Percentiles rank a stretch among this genome's conserved stretches.
phyloP scores from a whole-genome alignment of 1,140 invertebrate genomes.

The Listronotus bonariensis region DNA sequence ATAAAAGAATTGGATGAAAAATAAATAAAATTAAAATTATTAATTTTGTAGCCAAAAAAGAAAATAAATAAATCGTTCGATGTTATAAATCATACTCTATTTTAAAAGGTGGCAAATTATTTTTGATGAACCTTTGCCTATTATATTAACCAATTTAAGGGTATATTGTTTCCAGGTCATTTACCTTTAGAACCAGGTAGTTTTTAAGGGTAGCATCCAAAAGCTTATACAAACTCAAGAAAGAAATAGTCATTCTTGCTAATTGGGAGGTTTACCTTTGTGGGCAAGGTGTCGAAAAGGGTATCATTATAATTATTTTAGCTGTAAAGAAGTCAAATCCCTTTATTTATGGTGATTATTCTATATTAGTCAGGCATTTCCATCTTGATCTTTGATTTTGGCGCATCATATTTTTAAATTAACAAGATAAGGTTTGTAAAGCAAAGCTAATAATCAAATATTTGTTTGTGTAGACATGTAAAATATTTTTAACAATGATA shows the following conservation, averaged over 20 bases:
- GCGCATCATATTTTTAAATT: constrained; percentile 31
- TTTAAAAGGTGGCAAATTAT: too few relatives aligned
- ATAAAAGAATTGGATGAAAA: too few relatives aligned
- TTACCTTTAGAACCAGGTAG: constrained; percentile 22
- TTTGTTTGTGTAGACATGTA: too few relatives aligned
- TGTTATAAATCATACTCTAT: too few relatives aligned
- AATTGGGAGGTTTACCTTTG: constrained; percentile 26
- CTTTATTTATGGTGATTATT: constrained; percentile 28
- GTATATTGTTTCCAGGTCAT: neutral
- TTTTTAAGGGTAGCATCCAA: constrained; percentile 16
- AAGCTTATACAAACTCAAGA: constrained; percentile 3
- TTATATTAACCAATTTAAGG: neutral
- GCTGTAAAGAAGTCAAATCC: constrained; percentile 17
- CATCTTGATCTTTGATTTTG: constrained; percentile 17
- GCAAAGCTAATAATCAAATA: too few relatives aligned
- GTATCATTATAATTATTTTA: constrained; percentile 32
- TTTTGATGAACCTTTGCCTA: too few relatives aligned
- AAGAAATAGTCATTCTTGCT: constrained; percentile 26
- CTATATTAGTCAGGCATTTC: constrained; percentile 18
- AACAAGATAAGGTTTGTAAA: constrained; percentile 11
- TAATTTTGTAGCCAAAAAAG: too few relatives aligned
- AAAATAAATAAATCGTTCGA: too few relatives aligned
- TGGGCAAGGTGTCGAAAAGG: constrained; percentile 26
- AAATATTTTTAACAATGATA: too few relatives aligned
- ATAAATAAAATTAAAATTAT: too few relatives aligned